A percentile compares a stretch with the other conserved stretches of the same genome.
These are phyloP conservation scores for Idaea dimidiata DNA, from an alignment of 2,888 invertebrate species.

Conservation along the genomic window DNA sequence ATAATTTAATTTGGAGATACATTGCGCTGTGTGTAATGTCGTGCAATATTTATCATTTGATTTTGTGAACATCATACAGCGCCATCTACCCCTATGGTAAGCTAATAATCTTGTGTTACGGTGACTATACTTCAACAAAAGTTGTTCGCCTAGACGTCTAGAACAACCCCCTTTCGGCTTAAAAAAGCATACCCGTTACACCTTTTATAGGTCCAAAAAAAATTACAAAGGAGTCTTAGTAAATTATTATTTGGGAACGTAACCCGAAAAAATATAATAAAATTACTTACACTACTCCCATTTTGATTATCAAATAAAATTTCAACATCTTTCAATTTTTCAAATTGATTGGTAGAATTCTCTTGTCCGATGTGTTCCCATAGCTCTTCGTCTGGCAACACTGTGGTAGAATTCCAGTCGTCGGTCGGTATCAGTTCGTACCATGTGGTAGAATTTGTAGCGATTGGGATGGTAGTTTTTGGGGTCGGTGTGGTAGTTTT, in stretches of 20 bases:
- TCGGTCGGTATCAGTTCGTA: constrained; percentile 62
- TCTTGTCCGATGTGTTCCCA: constrained; percentile 66
- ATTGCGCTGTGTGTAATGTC: no score
- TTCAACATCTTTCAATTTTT: constrained; percentile 72
- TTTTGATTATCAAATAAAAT: constrained; percentile 62
- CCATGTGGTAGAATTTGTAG: constrained; percentile 60
- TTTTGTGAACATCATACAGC: no score
- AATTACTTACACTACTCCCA: constrained; percentile 48
- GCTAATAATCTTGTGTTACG: no score
- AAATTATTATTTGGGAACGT: no score
- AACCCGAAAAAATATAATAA: constrained; percentile 2
- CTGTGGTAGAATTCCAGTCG: constrained; percentile 50
- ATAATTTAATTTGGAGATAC: no score
- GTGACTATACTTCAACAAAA: no score
- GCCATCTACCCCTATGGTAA: no score
- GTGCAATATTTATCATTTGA: no score
- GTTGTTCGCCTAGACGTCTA: no score
- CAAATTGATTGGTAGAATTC: constrained; percentile 50
- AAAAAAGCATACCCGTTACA: no score
- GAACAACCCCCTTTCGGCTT: no score
- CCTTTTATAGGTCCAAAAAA: no score
- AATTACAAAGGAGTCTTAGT: background rate
- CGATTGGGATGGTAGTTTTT: constrained; percentile 22
- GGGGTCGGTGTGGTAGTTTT: constrained; percentile 54
- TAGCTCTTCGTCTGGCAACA: constrained; percentile 58